These are phyloP conservation scores for Eulemur coronatus DNA, from an alignment of 2,797 vertebrate species.

Conservation along the genomic window DNA sequence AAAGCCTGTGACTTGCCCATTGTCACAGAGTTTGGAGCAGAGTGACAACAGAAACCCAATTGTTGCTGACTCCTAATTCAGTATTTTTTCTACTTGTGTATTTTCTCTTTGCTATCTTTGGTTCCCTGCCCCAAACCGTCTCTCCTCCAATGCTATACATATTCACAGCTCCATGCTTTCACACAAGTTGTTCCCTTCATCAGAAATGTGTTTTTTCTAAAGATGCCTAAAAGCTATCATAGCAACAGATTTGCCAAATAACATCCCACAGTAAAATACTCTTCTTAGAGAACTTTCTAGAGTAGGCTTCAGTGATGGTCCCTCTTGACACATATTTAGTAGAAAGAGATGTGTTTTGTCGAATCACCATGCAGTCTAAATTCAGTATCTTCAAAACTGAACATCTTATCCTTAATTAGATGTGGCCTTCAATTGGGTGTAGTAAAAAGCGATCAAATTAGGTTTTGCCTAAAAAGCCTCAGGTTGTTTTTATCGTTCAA, in stretches of 20 bases:
- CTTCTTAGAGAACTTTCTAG: constrained; percentile 22
- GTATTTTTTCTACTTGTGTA: not conserved
- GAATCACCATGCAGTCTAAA: constrained; percentile 21
- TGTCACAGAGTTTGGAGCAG: not conserved
- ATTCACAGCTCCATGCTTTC: not conserved
- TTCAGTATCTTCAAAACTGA: not conserved
- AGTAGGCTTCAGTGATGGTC: not conserved
- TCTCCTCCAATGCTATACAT: not conserved
- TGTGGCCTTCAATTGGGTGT: not conserved
- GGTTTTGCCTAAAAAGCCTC: constrained; percentile 30
- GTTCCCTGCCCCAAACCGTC: not conserved
- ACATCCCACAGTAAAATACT: not conserved
- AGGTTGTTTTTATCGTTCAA: constrained; percentile 13
- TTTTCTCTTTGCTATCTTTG: not conserved
- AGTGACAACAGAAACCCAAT: not conserved
- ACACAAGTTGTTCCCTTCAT: not conserved
- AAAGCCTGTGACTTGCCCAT: not conserved
- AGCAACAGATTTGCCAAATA: not conserved
- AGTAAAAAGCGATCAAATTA: not conserved
- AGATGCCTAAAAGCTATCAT: not conserved
- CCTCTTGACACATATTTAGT: not conserved
- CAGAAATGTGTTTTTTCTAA: not conserved
- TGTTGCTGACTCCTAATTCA: not conserved
- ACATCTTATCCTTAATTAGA: not conserved
- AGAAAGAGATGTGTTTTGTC: not conserved